These are phyloP conservation scores for Papilio demoleus DNA, from an alignment of 2,888 invertebrate species.

Conservation along the genomic window DNA sequence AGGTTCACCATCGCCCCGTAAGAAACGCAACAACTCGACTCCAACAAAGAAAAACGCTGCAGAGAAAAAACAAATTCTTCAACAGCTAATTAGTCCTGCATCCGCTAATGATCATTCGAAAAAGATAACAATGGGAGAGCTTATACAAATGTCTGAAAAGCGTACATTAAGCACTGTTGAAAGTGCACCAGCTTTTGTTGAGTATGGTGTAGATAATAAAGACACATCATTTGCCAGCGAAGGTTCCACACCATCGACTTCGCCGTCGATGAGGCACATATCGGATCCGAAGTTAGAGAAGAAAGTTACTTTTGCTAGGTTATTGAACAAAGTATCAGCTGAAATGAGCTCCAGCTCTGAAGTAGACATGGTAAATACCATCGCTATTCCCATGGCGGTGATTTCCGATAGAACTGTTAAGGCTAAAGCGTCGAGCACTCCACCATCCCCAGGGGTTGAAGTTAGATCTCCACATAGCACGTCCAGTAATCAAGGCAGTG, in stretches of 20 bases:
- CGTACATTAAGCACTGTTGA: constrained; percentile 76
- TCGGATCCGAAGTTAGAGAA: constrained; percentile 89
- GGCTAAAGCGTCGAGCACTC: constrained; percentile 79
- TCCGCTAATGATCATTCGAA: constrained; percentile 84
- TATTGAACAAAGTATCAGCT: constrained; percentile 89
- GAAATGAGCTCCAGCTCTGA: constrained; percentile 91
- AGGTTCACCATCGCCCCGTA: constrained; percentile 91
- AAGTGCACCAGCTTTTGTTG: constrained; percentile 77
- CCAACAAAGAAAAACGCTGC: constrained; percentile 90
- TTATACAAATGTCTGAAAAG: constrained; percentile 89
- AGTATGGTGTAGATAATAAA: constrained; percentile 78
- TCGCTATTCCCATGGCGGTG: constrained; percentile 77
- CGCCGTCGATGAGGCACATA: constrained; percentile 82
- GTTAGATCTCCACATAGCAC: constrained; percentile 86
- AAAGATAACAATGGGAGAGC: constrained; percentile 88
- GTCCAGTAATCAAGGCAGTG: constrained; percentile 90
- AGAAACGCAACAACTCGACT: constrained; percentile 91
- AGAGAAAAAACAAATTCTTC: constrained; percentile 91
- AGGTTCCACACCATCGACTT: constrained; percentile 78
- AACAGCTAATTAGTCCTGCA: constrained; percentile 89
- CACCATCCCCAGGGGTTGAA: constrained; percentile 87
- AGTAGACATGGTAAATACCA: constrained; percentile 83
- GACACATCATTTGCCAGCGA: constrained; percentile 86
- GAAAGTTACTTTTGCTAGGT: constrained; percentile 90
- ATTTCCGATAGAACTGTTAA: constrained; percentile 70